Base-by-base conservation (phyloP, 1,140 invertebrate genomes). In the Stegodyphus dumicola region DNA sequence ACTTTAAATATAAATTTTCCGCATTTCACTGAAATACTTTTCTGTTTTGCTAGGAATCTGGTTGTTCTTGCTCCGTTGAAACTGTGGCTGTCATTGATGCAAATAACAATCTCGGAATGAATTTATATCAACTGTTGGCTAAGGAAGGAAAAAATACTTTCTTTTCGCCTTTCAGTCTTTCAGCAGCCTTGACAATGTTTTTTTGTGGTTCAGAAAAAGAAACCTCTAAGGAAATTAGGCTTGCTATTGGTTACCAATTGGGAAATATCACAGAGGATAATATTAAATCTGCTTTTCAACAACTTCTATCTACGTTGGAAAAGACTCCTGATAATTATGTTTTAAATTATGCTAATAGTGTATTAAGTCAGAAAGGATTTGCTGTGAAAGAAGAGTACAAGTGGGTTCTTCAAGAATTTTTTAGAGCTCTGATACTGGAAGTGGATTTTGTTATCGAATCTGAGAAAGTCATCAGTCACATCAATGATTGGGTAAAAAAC, bases 381-480 rank as follows among this genome's bases (percentile, higher is more conserved):
- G 88, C 89, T 10, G 94, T 93, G 88, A 88, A 90, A 96, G 95
- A 51, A 5, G 52, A 67, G 1, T 69, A 52, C 48, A 69, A 52
- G 56, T 9, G 84, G 0, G 64, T 89, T 87, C 92, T 96, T 88
- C 77, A 92, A 0, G 90, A 93, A 54, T 89, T 94, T 18, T 94
- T 93, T 10, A 87, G 91, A 48, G 92, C 93, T 60, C 94, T 96
- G 87, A 88, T 96, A 1, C 91, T 93, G 77, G 90, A 90, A 52
- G 88, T 93, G 65, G 92, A 96, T 89, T 96, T 96, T 89, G 90
- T 90, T 48, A 89, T 90, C 0, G 90, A 94, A 76, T 92, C 94
- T 0, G 91, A 92, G 17, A 90, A 88, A 6, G 91, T 93, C 0
- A 15, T 80, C 6, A 17, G 33, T 33, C 15, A 64, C 6, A 89